Evolutionary conservation across 92 coral and sea anemone species (phyloP).

Genomic region (Pocillopora grandis): DNA sequence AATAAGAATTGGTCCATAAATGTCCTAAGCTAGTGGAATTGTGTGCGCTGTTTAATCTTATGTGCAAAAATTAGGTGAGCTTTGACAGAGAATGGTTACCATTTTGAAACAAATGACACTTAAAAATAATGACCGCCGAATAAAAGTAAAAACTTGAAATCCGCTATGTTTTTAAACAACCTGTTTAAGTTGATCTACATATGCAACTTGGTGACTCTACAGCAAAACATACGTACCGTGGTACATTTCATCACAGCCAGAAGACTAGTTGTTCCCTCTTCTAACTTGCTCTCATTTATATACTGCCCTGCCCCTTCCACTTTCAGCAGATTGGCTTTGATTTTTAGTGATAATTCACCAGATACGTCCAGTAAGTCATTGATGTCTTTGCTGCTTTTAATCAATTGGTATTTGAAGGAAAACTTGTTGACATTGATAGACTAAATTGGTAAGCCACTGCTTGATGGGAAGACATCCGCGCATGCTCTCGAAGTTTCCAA

Average conservation of each 20-base stretch:
- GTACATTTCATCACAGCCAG: slow-evolving; percentile 47
- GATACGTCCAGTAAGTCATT: slow-evolving; percentile 54
- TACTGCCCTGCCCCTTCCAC: slow-evolving; percentile 44
- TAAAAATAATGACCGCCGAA: too few species aligned
- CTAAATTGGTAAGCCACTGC: background rate
- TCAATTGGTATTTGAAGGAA: slow-evolving; percentile 35
- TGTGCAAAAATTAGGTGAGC: too few species aligned
- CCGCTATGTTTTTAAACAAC: too few species aligned
- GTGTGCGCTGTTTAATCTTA: too few species aligned
- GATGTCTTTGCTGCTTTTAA: slow-evolving; percentile 26
- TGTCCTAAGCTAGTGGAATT: too few species aligned
- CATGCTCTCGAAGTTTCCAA: background rate
- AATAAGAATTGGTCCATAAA: too few species aligned
- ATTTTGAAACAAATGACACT: too few species aligned
- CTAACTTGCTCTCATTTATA: slow-evolving; percentile 7
- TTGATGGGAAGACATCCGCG: slow-evolving; percentile 13
- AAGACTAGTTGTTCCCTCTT: slow-evolving; percentile 28
- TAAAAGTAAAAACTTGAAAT: too few species aligned
- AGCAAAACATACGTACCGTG: slow-evolving; percentile 14
- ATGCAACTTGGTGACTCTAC: too few species aligned
- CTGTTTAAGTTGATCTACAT: too few species aligned
- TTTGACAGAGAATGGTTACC: too few species aligned
- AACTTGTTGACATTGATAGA: slow-evolving; percentile 5
- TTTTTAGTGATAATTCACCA: slow-evolving; percentile 49
- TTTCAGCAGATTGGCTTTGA: slow-evolving; percentile 36